A percentile compares a stretch with the other conserved stretches of the same genome.
Conservation (phyloP, 2,888 invertebrate genomes). For the Diabrotica balteata region DNA sequence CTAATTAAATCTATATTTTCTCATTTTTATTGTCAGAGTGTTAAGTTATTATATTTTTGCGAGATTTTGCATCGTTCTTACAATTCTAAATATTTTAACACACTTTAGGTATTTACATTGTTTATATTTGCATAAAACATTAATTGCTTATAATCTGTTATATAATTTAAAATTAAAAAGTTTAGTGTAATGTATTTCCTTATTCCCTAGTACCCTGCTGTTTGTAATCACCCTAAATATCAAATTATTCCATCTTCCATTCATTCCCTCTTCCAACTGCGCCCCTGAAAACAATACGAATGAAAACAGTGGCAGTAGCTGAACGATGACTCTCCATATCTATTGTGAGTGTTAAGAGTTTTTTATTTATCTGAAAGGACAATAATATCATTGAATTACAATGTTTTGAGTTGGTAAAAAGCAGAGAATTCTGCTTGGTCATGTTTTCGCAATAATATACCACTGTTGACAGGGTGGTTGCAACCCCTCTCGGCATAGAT, state of each 20-base stretch:
- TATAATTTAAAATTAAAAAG: too few relatives aligned
- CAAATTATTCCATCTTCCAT: conserved; percentile 9
- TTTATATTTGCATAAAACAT: too few relatives aligned
- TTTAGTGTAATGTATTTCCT: too few relatives aligned
- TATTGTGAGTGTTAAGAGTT: conserved; percentile 51
- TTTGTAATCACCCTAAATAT: conserved; percentile 2
- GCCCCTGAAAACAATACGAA: conserved; percentile 35
- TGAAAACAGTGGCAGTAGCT: conserved; percentile 44
- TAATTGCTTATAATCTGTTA: too few relatives aligned
- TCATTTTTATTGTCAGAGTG: too few relatives aligned
- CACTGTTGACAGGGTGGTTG: conserved; percentile 53
- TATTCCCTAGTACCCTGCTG: conserved; percentile 3
- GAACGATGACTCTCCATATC: conserved; percentile 53
- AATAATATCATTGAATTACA: conserved; percentile 61
- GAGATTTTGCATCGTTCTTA: too few relatives aligned
- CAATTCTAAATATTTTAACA: too few relatives aligned
- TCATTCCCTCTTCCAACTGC: conserved; percentile 15
- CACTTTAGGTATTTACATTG: too few relatives aligned
- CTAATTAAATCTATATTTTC: too few relatives aligned
- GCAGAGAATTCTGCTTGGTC: conserved; percentile 54
- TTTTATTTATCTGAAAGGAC: conserved; percentile 59
- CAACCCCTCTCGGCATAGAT: conserved; percentile 39
- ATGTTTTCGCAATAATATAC: conserved; percentile 57
- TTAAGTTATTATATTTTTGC: too few relatives aligned
- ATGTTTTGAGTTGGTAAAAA: conserved; percentile 55